Conservation (phyloP, 1,140 invertebrate genomes). For the Scaptomyza pallida region DNA sequence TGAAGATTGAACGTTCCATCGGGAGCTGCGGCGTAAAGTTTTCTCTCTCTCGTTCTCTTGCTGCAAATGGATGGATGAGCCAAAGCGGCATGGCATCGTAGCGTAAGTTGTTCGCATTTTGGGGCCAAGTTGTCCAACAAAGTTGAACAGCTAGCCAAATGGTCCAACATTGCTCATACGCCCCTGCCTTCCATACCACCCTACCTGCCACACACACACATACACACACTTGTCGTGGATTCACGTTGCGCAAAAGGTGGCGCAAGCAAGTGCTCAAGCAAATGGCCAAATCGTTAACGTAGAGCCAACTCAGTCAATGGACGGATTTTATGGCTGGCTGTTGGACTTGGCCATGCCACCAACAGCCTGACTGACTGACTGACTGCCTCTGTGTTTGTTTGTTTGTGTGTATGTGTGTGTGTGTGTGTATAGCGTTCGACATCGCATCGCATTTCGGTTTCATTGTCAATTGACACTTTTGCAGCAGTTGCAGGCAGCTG, state of each 20-base stretch:
- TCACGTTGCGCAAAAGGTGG: conserved; percentile 33
- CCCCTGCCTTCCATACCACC: too few relatives aligned
- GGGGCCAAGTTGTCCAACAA: conserved; percentile 41
- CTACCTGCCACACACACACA: not conserved
- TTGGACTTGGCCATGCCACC: not conserved
- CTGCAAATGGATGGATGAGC: conserved; percentile 41
- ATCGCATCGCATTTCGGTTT: conserved; percentile 49
- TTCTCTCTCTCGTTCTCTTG: conserved; percentile 7
- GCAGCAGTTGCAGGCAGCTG: conserved; percentile 15
- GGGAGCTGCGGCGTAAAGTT: conserved; percentile 35
- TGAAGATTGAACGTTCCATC: conserved; percentile 45
- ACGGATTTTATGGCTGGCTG: conserved; percentile 25
- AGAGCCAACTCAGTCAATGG: conserved; percentile 27
- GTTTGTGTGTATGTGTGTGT: too few relatives aligned
- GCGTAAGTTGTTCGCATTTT: conserved; percentile 19
- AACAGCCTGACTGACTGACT: not conserved
- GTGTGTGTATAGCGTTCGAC: too few relatives aligned
- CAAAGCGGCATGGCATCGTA: conserved; percentile 8
- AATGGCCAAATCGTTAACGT: conserved; percentile 51
- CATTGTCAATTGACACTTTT: conserved; percentile 62
- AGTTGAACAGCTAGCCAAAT: conserved; percentile 41
- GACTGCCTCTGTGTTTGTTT: conserved; percentile 13
- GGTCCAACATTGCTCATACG: conserved; percentile 38
- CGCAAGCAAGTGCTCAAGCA: conserved; percentile 37
- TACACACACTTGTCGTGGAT: not conserved